phyloP scores from a whole-genome alignment of 2,797 vertebrate species.

The Sebastiscus tertius region DNA sequence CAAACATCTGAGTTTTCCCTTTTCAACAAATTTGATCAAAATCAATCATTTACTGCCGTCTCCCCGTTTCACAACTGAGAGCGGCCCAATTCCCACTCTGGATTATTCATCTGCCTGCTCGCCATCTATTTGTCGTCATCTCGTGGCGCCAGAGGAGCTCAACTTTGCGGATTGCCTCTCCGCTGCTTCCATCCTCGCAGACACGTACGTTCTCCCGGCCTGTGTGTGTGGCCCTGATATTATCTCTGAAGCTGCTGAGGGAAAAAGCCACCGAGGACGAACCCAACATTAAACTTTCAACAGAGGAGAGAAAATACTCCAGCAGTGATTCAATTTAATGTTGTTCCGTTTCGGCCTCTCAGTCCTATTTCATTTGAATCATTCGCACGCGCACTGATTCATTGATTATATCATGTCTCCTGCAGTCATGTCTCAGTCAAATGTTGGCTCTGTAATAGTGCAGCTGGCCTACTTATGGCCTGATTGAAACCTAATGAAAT shows the following conservation, averaged over 20 bases:
- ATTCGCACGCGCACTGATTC: slow-evolving; percentile 42
- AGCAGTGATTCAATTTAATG: slow-evolving; percentile 53
- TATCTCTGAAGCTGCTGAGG: slow-evolving; percentile 30
- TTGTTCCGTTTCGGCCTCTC: slow-evolving; percentile 32
- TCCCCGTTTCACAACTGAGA: slow-evolving; percentile 6
- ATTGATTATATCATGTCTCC: slow-evolving; percentile 70
- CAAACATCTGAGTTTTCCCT: slow-evolving; percentile 32
- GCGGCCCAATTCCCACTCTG: slow-evolving; percentile 9
- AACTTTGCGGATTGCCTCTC: slow-evolving; percentile 16
- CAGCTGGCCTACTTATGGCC: slow-evolving; percentile 64
- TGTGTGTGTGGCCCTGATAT: slow-evolving; percentile 9
- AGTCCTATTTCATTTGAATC: slow-evolving; percentile 51
- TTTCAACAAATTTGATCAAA: slow-evolving; percentile 51
- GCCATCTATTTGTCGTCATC: slow-evolving; percentile 3
- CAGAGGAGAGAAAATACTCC: slow-evolving; percentile 37
- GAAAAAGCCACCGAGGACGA: slow-evolving; percentile 39
- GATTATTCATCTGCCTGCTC: slow-evolving; percentile 28
- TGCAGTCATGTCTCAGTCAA: slow-evolving; percentile 69
- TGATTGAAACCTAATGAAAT: slow-evolving; percentile 76
- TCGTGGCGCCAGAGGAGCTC: not conserved
- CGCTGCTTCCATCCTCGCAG: not conserved
- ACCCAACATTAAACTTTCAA: slow-evolving; percentile 45
- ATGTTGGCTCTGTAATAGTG: slow-evolving; percentile 52
- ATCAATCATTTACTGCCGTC: slow-evolving; percentile 31
- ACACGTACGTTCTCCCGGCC: not conserved